phyloP scores from a whole-genome alignment of 2,113 vertebrate genomes.

The Pungitius pungitius region DNA sequence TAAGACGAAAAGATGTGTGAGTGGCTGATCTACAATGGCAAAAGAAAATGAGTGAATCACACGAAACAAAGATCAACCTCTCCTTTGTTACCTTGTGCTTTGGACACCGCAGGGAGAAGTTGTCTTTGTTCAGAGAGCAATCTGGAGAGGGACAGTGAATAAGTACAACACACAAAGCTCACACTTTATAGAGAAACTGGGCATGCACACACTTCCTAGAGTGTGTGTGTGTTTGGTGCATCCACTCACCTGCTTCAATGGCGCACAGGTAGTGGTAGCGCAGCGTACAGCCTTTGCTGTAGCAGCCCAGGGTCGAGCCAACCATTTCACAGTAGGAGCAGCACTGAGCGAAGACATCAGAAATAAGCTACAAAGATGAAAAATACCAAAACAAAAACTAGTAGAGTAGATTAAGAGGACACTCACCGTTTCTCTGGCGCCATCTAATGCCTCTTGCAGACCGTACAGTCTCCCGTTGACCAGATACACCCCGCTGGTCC shows the following conservation, averaged over 20 bases:
- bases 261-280: slow-evolving; percentile 98
- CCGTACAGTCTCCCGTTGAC: slow-evolving; percentile 96
- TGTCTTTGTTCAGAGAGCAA: slow-evolving; percentile 98
- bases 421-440: slow-evolving; percentile 97
- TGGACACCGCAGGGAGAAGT: slow-evolving; percentile 98
- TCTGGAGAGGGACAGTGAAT: slow-evolving; percentile 79
- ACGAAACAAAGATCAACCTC: slow-evolving; percentile 58
- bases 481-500: slow-evolving; percentile 98
- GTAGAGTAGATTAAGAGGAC: background rate
- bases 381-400: background rate
- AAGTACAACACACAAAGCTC: background rate
- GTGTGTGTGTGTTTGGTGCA: background rate
- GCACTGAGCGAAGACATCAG: slow-evolving; percentile 79
- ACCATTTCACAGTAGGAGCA: slow-evolving; percentile 97
- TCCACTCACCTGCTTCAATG: slow-evolving; percentile 91
- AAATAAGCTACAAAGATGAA: background rate
- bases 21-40: background rate
- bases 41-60: background rate
- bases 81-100: slow-evolving; percentile 97
- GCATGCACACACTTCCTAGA: slow-evolving; percentile 30
- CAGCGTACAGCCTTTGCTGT: slow-evolving; percentile 98
- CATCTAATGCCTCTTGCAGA: slow-evolving; percentile 97
- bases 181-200: too few species aligned
- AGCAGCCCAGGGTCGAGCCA: slow-evolving; percentile 97
- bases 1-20: background rate